Conservation (phyloP, 2,113 vertebrate species). For the Rhineura floridana region DNA sequence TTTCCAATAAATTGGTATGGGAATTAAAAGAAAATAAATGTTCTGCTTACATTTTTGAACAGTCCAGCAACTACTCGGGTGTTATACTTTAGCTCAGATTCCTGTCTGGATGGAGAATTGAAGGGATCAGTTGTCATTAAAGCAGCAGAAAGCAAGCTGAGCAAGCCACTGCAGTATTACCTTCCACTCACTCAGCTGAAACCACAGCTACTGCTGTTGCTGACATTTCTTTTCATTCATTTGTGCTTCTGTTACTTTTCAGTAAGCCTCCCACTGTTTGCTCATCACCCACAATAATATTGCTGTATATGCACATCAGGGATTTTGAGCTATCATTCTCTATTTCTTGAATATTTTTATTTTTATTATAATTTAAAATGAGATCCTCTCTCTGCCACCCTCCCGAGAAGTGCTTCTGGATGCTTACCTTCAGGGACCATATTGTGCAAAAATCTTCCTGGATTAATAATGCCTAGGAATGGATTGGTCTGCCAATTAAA, state of each 20-base stretch:
- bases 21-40: constrained; percentile 46
- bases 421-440: constrained; percentile 13
- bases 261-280: constrained; percentile 32
- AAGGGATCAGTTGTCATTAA: constrained; percentile 57
- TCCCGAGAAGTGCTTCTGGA: not conserved
- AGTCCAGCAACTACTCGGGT: constrained; percentile 7
- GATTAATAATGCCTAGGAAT: constrained; percentile 33
- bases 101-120: constrained; percentile 39
- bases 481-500: not conserved
- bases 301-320: constrained; percentile 27
- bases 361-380: not conserved
- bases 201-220: constrained; percentile 26
- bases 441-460: constrained; percentile 24
- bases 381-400: not conserved
- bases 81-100: constrained; percentile 34
- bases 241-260: constrained; percentile 40
- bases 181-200: constrained; percentile 49
- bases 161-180: constrained; percentile 45
- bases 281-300: constrained; percentile 29
- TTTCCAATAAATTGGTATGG: constrained; percentile 8
- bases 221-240: constrained; percentile 54
- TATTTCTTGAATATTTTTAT: constrained; percentile 34
- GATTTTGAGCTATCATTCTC: constrained; percentile 46
- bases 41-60: constrained; percentile 9
- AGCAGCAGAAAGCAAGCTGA: constrained; percentile 60